Conservation (phyloP, 2,113 vertebrate genomes). For the Bubo blakistoni region DNA sequence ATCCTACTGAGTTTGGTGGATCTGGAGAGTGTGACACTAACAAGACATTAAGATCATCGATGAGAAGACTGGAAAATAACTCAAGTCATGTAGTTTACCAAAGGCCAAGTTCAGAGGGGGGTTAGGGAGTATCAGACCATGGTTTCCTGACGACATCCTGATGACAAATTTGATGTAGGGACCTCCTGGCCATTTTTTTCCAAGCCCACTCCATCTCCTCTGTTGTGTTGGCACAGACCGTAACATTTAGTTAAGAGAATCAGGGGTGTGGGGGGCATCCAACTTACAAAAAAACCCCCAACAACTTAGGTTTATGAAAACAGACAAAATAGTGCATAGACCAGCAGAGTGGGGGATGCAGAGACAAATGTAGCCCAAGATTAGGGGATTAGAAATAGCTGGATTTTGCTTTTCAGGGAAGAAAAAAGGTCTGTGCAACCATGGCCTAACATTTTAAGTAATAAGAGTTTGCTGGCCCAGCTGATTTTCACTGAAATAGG, state of each 20-base stretch:
- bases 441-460: not conserved
- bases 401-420: not conserved
- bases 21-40: not conserved
- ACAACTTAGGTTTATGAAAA: not conserved
- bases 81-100: not conserved
- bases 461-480: not conserved
- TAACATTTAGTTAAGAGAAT: not conserved
- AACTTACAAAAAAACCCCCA: not conserved
- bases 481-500: constrained; percentile 21
- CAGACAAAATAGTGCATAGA: not conserved
- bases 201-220: not conserved
- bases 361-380: not conserved
- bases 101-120: not conserved
- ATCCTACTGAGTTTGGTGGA: not conserved
- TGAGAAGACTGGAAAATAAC: not conserved
- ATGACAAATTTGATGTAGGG: not conserved
- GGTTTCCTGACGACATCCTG: not conserved
- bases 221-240: not conserved
- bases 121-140: not conserved
- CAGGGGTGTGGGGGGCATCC: rapidly evolving
- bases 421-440: not conserved
- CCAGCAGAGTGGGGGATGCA: not conserved
- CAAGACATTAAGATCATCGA: not conserved
- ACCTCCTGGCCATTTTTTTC: not conserved
- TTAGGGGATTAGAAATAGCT: not conserved